Base-by-base conservation (phyloP, 2,888 invertebrate species). In the Drosophila emarginata region DNA sequence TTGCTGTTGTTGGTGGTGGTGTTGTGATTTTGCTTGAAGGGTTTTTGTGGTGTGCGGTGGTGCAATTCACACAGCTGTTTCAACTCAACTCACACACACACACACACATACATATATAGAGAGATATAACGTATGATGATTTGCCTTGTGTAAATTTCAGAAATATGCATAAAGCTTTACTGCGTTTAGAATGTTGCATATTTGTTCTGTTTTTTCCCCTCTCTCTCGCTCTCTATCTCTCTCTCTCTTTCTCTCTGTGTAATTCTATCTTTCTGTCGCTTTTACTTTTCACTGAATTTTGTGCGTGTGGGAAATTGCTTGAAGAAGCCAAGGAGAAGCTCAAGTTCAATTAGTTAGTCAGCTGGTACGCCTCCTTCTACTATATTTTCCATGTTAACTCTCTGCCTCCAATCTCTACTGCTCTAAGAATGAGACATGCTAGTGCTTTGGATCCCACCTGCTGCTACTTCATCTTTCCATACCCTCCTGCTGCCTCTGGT, bases 331-430 rank as follows among this genome's bases (percentile, higher is more conserved):
- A 67, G 9, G 53, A 68, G 37, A 12, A 18, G 36, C 57, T 62
- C 63, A 70, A 70, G 65, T 65, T 65, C 65, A 71, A 71, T 71
- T 72, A 65, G 70, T 60, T 52, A 65, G 70, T 57, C 70, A 28
- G 53, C 50, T 50, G 18, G 21, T 7, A 11, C 37, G 12, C 54
- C 32, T 37, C 9, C 32, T 11, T 32, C 11, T 32, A 32, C 32
- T 32, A 32, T 32, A 32, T 32, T 32, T 32, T 9, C 11, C 2
- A 32, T 32, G 32, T 32, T 32, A 32, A 45, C 18, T 9, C 18
- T 15, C 40, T 18, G n/a, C 40, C 18, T 6, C 39, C 18, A 15
- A n/a, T n/a, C n/a, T 15, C 15, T 15, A 1, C 18, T 45, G 45
- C 18, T 26, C 23, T 23, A 4, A 2, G 23, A 4, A 23, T 23